phyloP scores from a whole-genome alignment of 2,113 vertebrate genomes.

The Boulengeromyrus knoepffleri region DNA sequence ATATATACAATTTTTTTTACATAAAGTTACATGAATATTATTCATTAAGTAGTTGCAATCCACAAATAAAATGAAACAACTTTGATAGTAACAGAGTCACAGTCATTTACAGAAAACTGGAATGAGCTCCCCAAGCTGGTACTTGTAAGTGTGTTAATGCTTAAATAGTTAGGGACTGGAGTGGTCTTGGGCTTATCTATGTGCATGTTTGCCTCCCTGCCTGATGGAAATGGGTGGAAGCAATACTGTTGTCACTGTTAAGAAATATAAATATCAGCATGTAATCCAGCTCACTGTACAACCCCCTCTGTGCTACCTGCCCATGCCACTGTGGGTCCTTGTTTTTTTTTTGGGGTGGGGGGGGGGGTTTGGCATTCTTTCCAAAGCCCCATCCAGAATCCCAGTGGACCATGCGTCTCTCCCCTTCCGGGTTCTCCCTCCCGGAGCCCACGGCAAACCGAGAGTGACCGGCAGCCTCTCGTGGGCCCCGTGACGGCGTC shows the following conservation, averaged over 20 bases:
- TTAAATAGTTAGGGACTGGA: constrained; percentile 13
- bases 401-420: neutral
- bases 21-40: constrained; percentile 7
- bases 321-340: neutral
- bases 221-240: neutral
- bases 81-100: neutral
- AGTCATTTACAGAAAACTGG: constrained; percentile 11
- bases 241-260: neutral
- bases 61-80: constrained; percentile 8
- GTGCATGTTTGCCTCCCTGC: constrained; percentile 1
- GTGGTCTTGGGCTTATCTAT: neutral
- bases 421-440: neutral
- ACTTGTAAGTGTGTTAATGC: constrained; percentile 23
- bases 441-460: neutral
- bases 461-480: neutral
- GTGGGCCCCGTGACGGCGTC: neutral
- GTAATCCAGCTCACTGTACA: neutral
- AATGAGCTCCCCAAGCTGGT: constrained; percentile 26
- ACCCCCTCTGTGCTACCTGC: neutral
- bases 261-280: neutral
- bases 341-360: too few relatives aligned
- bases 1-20: neutral
- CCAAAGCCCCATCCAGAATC: neutral
- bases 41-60: neutral
- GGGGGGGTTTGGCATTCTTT: neutral